A percentile compares a stretch with the other conserved stretches of the same genome.
Evolutionary conservation across 2,888 invertebrate genomes (phyloP).

Genomic region (Troilus luridus): DNA sequence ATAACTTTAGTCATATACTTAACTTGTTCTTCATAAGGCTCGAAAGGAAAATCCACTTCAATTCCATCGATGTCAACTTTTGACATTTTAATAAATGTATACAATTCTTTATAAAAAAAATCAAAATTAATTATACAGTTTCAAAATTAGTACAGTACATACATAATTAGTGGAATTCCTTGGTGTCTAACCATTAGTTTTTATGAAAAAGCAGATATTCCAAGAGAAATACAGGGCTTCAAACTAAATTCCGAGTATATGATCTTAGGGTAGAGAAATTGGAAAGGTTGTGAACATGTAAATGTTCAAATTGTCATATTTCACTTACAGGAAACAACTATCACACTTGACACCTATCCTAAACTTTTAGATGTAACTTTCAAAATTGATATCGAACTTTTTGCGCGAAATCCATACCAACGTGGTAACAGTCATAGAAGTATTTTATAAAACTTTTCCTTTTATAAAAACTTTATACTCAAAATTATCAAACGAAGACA

Average conservation of each 20-base stretch:
- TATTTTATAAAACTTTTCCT: too few species aligned
- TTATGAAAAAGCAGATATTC: background rate
- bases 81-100: slow-evolving; percentile 71
- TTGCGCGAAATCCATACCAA: background rate
- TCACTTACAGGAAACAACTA: background rate
- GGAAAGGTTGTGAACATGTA: background rate
- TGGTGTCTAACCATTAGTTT: background rate
- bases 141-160: background rate
- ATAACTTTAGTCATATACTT: slow-evolving; percentile 92
- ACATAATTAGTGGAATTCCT: background rate
- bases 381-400: background rate
- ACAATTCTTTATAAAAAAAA: background rate
- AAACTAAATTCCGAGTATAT: background rate
- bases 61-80: slow-evolving; percentile 78
- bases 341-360: background rate
- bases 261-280: background rate
- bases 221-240: background rate
- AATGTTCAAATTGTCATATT: background rate
- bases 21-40: slow-evolving; percentile 92
- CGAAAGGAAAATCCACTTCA: slow-evolving; percentile 90
- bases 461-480: too few species aligned
- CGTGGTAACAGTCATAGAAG: background rate
- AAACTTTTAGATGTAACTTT: background rate
- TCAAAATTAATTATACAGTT: background rate
- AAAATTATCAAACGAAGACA: too few species aligned